Base-by-base conservation (phyloP, 2,113 vertebrate species). In the Butorides virescens region DNA sequence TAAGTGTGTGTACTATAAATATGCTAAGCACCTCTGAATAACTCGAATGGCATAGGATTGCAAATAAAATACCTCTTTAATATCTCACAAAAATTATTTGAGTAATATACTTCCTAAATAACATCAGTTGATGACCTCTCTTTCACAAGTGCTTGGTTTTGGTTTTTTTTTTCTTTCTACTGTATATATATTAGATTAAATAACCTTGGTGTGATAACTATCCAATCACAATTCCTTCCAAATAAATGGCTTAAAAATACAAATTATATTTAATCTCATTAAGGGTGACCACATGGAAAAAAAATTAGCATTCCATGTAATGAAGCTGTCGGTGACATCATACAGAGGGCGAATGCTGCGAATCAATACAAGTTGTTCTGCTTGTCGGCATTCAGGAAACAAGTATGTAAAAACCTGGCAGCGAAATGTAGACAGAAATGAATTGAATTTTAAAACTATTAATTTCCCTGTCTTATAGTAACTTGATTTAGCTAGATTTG, bases 201-300 rank as follows among this genome's bases (percentile, higher is more conserved):
- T 88, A 90, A 80, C 59, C 75, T 90, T 66, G 59, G 50, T 92
- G 50, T 81, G 67, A 76, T 62, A 52, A 67, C 46, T 80, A 37
- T 66, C 46, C 52, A 68, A 20, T 80, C 81, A 72, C 81, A 88
- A 61, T 77, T 77, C 55, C 81, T 90, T 90, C 44, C 53, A 90
- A 93, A 82, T 90, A 86, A 86, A 79, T 82, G 30, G 8, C 50
- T 96, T 88, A 62, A 76, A 97, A 92, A 90, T n/a, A 61, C 74
- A 37, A 88, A 75, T 20, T 83, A 8, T 58, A n/a, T 83, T 86
- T 95, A 95, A 92, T 95, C 21, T 27, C 30, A 44, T 81, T 89
- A 86, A 80, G n/a, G 23, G 59, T 83, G 80, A 73, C 47, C 55
- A 67, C 65, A 52, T 63, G 42, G 44, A 56, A 84, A 91, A 88